A percentile compares a stretch with the other conserved stretches of the same genome.
These are phyloP conservation scores for Thunnus maccoyii DNA, from an alignment of 2,113 vertebrate genomes.

Conservation along the genomic window DNA sequence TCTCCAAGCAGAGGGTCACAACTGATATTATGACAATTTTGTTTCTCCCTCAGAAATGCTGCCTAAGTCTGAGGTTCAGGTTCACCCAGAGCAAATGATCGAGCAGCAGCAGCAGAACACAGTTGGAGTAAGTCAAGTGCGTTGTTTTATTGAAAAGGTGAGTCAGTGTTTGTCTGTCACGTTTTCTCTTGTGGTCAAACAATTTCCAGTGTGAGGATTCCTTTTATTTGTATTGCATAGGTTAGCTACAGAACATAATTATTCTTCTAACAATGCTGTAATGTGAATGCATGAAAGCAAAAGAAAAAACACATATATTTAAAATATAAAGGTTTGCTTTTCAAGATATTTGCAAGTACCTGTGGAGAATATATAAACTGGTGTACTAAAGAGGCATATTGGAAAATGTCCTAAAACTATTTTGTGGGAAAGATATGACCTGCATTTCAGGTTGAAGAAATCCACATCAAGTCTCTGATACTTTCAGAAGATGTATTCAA, in stretches of 20 bases:
- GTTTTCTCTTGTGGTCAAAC: not conserved
- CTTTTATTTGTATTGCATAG: not conserved
- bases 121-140: not conserved
- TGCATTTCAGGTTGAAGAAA: not conserved
- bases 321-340: not conserved
- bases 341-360: too few relatives aligned
- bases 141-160: constrained; percentile 49
- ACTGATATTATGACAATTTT: too few relatives aligned
- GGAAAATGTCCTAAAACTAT: too few relatives aligned
- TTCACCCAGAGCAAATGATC: constrained; percentile 41
- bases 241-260: too few relatives aligned
- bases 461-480: not conserved
- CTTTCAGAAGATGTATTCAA: not conserved
- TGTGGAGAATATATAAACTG: too few relatives aligned
- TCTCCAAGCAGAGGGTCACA: not conserved
- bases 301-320: too few relatives aligned
- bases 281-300: too few relatives aligned
- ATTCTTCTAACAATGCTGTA: too few relatives aligned
- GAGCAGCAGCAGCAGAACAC: constrained; percentile 5
- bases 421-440: not conserved
- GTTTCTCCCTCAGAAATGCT: constrained; percentile 55
- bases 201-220: not conserved
- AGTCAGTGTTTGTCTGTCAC: constrained; percentile 14
- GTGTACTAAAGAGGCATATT: not conserved
- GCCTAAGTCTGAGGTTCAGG: constrained; percentile 40